phyloP scores from a whole-genome alignment of 2,888 invertebrate genomes.

The Pristionchus maxplancki region DNA sequence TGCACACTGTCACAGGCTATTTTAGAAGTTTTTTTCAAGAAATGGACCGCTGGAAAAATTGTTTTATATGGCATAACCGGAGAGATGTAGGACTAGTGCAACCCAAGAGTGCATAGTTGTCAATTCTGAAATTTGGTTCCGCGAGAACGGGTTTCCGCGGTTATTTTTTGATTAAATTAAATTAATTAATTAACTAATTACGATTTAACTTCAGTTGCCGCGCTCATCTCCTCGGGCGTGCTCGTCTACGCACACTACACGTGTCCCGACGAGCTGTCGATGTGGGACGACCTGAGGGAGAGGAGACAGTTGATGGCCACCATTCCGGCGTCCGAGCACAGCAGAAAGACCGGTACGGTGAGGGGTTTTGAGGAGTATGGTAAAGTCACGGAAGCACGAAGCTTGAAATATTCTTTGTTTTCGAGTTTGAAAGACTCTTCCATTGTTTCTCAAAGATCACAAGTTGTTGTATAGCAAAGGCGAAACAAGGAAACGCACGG shows the following conservation, averaged over 20 bases:
- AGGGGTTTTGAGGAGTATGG: neutral
- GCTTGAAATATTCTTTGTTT: no score
- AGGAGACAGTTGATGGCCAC: conserved; percentile 30
- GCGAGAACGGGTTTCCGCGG: no score
- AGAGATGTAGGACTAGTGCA: neutral
- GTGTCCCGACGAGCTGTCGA: conserved; percentile 40
- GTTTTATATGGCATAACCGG: no score
- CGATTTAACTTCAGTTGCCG: conserved; percentile 36
- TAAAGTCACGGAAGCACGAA: neutral
- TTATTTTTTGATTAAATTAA: no score
- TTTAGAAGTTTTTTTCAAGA: no score
- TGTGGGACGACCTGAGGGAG: conserved; percentile 51
- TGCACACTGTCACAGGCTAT: no score
- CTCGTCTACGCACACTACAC: conserved; percentile 32
- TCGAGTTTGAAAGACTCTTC: no score
- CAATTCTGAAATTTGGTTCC: no score
- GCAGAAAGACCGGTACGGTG: conserved; percentile 9
- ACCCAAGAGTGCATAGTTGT: neutral
- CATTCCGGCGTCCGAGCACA: conserved; percentile 25
- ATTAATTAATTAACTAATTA: neutral
- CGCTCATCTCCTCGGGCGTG: neutral
- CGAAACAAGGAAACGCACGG: neutral
- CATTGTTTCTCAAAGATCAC: neutral
- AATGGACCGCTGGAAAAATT: no score
- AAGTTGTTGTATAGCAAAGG: no score